These are phyloP conservation scores for Melipona quadrifasciata DNA, from an alignment of 1,140 invertebrate genomes.

Conservation along the genomic window DNA sequence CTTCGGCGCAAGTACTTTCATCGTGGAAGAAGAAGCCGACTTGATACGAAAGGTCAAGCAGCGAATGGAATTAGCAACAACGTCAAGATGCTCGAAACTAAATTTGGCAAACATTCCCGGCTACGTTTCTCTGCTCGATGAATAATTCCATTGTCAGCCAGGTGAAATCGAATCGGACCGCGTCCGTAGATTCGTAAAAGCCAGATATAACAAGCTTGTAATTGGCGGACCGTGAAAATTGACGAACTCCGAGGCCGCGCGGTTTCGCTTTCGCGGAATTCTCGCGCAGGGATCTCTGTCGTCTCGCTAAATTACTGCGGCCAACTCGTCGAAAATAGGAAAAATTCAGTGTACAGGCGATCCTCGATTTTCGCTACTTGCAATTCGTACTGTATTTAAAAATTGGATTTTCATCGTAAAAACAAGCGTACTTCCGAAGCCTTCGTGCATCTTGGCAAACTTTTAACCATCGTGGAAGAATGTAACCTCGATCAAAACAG, in stretches of 20 bases:
- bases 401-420: too few relatives aligned
- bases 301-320: too few relatives aligned
- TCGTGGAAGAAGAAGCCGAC: background rate
- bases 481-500: too few relatives aligned
- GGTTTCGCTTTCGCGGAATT: too few relatives aligned
- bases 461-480: too few relatives aligned
- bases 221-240: background rate
- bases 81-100: background rate
- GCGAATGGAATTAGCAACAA: background rate
- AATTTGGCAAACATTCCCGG: background rate
- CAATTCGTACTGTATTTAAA: too few relatives aligned
- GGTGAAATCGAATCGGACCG: background rate
- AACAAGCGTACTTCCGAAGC: too few relatives aligned
- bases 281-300: background rate
- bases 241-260: background rate
- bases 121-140: background rate
- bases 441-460: too few relatives aligned
- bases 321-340: background rate
- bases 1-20: too few relatives aligned
- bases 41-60: conserved; percentile 1
- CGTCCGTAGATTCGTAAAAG: background rate
- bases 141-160: background rate
- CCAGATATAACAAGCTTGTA: background rate
- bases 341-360: background rate
- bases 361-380: too few relatives aligned